These are phyloP conservation scores for Crematogaster levior DNA, from an alignment of 2,888 invertebrate species.

Conservation along the genomic window DNA sequence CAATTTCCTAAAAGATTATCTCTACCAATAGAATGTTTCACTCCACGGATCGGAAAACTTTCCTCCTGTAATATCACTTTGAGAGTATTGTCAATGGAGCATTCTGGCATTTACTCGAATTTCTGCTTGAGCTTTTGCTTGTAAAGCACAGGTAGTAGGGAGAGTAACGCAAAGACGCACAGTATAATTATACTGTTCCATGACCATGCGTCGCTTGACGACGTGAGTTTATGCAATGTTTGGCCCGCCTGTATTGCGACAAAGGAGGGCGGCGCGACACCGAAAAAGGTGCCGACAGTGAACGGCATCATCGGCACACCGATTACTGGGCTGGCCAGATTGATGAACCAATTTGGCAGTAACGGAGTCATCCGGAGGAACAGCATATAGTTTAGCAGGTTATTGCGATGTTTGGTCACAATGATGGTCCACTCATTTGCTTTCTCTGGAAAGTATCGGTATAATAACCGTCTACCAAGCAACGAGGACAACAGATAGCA, in stretches of 20 bases:
- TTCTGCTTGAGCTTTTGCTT: conserved; percentile 93
- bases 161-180: conserved; percentile 92
- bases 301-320: conserved; percentile 97
- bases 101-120: conserved; percentile 88
- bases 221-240: conserved; percentile 96
- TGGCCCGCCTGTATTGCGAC: conserved; percentile 99
- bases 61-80: neutral
- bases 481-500: conserved; percentile 97
- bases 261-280: conserved; percentile 98
- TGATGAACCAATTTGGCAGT: conserved; percentile 99
- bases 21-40: neutral
- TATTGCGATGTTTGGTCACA: conserved; percentile 94
- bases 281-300: conserved; percentile 97
- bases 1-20: conserved; percentile 1
- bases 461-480: conserved; percentile 94
- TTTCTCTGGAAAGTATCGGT: conserved; percentile 95
- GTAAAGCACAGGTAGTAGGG: conserved; percentile 95
- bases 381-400: conserved; percentile 97
- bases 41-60: neutral
- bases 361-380: conserved; percentile 99
- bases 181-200: conserved; percentile 94
- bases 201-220: conserved; percentile 95
- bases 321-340: conserved; percentile 97
- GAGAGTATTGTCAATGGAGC: conserved; percentile 37
- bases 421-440: conserved; percentile 94